Evolutionary conservation across 2,797 vertebrate genomes (phyloP).

Genomic region (Potorous gilbertii): DNA sequence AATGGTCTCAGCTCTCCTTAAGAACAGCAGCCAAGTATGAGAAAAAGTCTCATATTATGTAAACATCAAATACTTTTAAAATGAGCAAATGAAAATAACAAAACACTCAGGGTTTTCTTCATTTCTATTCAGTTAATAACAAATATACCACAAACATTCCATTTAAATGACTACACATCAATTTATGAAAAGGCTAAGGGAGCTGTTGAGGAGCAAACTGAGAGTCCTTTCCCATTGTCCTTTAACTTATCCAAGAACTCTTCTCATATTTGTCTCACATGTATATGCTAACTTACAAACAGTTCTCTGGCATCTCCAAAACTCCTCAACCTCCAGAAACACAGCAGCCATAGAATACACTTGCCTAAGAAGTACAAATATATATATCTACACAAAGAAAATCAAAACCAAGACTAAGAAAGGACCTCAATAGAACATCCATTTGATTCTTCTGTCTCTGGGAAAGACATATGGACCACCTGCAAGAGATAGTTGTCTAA

Average conservation of each 20-base stretch:
- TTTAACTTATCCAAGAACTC: not conserved
- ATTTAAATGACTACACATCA: conserved; percentile 10
- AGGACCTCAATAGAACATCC: conserved; percentile 36
- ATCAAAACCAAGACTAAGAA: not conserved
- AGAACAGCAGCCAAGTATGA: conserved; percentile 77
- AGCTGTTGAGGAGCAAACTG: conserved; percentile 34
- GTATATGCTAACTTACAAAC: not conserved
- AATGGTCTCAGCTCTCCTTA: conserved; percentile 67
- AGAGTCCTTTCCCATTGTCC: not conserved
- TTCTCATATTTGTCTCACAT: conserved; percentile 11
- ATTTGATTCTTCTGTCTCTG: conserved; percentile 35
- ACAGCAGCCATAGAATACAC: conserved; percentile 43
- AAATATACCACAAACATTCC: conserved; percentile 51
- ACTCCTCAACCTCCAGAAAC: conserved; percentile 53
- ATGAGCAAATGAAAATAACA: conserved; percentile 69
- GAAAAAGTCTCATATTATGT: conserved; percentile 71
- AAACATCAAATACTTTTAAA: conserved; percentile 76
- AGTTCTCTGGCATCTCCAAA: conserved; percentile 27
- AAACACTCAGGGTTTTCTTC: conserved; percentile 64
- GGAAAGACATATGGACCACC: conserved; percentile 38
- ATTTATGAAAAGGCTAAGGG: conserved; percentile 46
- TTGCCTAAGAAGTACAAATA: not conserved
- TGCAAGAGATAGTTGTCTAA: conserved; percentile 53
- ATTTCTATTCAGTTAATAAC: conserved; percentile 51
- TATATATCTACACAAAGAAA: conserved; percentile 48